Conservation (phyloP, 2,113 vertebrate genomes). For the Triplophysa tibetana region DNA sequence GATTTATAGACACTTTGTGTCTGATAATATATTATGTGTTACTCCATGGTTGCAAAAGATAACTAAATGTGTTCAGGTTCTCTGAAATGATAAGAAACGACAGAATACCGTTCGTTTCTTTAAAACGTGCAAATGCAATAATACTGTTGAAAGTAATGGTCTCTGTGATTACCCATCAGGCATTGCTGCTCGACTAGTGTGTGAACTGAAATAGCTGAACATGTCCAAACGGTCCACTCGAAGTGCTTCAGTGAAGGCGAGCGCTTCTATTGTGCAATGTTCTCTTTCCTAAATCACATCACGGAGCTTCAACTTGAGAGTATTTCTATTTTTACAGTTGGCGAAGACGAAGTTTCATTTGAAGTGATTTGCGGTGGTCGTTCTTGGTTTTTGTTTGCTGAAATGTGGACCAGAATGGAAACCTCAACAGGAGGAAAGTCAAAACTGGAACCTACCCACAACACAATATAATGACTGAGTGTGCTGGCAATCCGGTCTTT, state of each 20-base stretch:
- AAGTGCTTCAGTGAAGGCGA: constrained; percentile 35
- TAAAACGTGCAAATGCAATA: constrained; percentile 42
- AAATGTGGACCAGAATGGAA: constrained; percentile 10
- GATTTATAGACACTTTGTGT: neutral
- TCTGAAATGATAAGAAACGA: too few species aligned
- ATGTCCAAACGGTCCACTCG: constrained; percentile 9
- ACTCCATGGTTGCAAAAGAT: too few species aligned
- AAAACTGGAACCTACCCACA: neutral
- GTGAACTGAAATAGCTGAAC: neutral
- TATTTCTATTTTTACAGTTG: neutral
- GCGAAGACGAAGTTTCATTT: neutral
- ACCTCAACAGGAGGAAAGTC: neutral
- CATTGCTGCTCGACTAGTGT: constrained; percentile 38
- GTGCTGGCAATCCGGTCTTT: constrained; percentile 54
- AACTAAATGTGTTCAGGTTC: too few species aligned
- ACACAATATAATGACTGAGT: constrained; percentile 24
- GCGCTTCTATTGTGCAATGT: constrained; percentile 7
- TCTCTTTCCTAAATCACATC: constrained; percentile 22
- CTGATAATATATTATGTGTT: too few species aligned
- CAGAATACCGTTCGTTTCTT: neutral
- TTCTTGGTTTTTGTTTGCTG: neutral
- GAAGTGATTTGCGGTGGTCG: neutral
- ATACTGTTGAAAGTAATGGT: constrained; percentile 12
- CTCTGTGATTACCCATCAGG: constrained; percentile 28
- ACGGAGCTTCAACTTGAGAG: neutral